Percentiles rank a stretch among this genome's conserved stretches.
Evolutionary conservation across 2,113 vertebrate genomes (phyloP).

Genomic region (Neoarius graeffei): DNA sequence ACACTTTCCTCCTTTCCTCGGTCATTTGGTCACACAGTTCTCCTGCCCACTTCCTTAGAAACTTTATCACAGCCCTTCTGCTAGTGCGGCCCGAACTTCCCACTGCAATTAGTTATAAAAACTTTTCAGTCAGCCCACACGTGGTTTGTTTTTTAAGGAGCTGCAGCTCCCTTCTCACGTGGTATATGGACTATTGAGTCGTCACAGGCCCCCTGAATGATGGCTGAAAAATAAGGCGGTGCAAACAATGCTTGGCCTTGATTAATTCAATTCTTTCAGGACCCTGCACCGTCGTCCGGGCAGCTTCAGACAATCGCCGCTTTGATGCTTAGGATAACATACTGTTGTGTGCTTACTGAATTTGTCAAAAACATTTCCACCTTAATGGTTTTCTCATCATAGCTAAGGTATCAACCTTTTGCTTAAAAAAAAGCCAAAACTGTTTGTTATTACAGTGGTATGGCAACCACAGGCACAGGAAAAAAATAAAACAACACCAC

Average conservation of each 20-base stretch:
- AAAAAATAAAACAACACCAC: conserved; percentile 54
- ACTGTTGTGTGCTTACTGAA: conserved; percentile 53
- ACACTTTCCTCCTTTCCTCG: conserved; percentile 68
- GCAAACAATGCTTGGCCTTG: conserved; percentile 81
- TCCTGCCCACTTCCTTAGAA: conserved; percentile 80
- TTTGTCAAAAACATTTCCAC: background rate
- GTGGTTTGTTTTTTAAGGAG: conserved; percentile 83
- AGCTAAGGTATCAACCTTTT: background rate
- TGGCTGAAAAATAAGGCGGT: conserved; percentile 80
- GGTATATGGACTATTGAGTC: conserved; percentile 81
- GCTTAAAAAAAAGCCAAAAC: background rate
- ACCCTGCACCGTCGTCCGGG: conserved; percentile 81
- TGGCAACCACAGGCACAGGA: background rate
- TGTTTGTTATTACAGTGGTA: background rate
- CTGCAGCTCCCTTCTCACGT: conserved; percentile 74
- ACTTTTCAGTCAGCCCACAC: conserved; percentile 79
- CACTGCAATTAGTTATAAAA: conserved; percentile 85
- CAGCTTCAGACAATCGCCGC: conserved; percentile 79
- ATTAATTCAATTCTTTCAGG: conserved; percentile 86
- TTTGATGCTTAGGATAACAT: conserved; percentile 76
- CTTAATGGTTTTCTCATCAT: conserved; percentile 44
- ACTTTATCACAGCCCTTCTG: conserved; percentile 66
- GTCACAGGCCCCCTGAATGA: conserved; percentile 83
- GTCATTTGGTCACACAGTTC: conserved; percentile 73
- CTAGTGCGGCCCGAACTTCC: conserved; percentile 70